Evolutionary conservation across 2,888 invertebrate species (phyloP).

Genomic region (Drosophila phalerata): DNA sequence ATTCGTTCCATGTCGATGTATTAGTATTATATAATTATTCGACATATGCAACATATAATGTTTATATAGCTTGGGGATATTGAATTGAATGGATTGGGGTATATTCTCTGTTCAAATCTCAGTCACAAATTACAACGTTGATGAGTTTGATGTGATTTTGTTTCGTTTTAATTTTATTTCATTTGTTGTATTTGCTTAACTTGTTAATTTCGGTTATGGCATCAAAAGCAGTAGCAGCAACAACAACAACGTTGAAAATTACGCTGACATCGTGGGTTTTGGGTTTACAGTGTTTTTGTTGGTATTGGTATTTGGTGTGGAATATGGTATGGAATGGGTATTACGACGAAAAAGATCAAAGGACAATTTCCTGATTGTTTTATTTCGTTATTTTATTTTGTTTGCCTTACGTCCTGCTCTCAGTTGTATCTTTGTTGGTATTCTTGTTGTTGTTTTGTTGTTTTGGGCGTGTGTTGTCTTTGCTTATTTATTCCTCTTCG

Average conservation of each 20-base stretch:
- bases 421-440: constrained; percentile 17
- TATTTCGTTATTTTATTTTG: constrained; percentile 77
- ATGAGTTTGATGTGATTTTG: constrained; percentile 53
- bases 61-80: constrained; percentile 2
- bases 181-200: constrained; percentile 64
- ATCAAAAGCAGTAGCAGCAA: constrained; percentile 50
- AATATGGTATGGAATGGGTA: constrained; percentile 13
- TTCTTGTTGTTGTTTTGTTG: constrained; percentile 48
- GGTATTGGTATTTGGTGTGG: constrained; percentile 12
- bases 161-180: constrained; percentile 49
- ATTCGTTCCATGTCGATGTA: not conserved
- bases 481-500: constrained; percentile 62
- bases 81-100: not conserved
- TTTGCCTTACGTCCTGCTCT: constrained; percentile 54
- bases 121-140: constrained; percentile 45
- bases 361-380: constrained; percentile 81
- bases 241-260: constrained; percentile 43
- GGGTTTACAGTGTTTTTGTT: constrained; percentile 21
- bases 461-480: constrained; percentile 66
- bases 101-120: constrained; percentile 34
- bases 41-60: not conserved
- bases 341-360: constrained; percentile 71
- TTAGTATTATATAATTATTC: not conserved
- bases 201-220: constrained; percentile 72
- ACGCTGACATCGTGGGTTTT: constrained; percentile 42